Evolutionary conservation across 2,888 invertebrate species (phyloP).

Genomic region (Hemaris fuciformis): DNA sequence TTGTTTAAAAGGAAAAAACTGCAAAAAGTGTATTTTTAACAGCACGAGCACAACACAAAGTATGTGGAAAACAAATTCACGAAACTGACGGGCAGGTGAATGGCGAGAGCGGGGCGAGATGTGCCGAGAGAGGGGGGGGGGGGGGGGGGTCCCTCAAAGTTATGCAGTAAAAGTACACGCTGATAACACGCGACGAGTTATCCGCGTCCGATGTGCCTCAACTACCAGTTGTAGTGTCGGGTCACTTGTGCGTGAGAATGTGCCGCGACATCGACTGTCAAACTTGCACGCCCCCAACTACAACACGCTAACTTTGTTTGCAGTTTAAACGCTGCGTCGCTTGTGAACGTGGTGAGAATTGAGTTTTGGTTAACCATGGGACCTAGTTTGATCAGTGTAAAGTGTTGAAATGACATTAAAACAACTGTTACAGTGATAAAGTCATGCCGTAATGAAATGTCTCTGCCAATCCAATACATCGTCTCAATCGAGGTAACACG

Average conservation of each 20-base stretch:
- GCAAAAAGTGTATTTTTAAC: background rate
- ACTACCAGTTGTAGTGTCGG: background rate
- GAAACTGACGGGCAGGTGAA: background rate
- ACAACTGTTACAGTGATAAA: too few species aligned
- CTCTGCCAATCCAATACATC: too few species aligned
- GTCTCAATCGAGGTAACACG: too few species aligned
- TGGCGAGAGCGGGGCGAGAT: background rate
- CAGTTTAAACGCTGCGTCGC: background rate
- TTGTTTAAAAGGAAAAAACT: background rate
- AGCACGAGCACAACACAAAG: background rate
- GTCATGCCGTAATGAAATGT: too few species aligned
- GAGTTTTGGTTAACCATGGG: too few species aligned
- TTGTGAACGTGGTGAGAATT: background rate
- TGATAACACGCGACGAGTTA: background rate
- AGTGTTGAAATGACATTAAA: too few species aligned
- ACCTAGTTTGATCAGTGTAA: too few species aligned
- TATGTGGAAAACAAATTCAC: constrained; percentile 3
- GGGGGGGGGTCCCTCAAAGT: background rate
- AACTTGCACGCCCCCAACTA: background rate
- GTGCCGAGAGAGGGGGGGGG: background rate
- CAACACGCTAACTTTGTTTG: background rate
- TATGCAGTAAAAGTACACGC: background rate
- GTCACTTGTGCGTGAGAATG: background rate
- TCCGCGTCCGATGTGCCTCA: background rate
- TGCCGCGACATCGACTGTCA: background rate